Conservation (phyloP, 2,113 vertebrate species). For the Rhipidura dahli region DNA sequence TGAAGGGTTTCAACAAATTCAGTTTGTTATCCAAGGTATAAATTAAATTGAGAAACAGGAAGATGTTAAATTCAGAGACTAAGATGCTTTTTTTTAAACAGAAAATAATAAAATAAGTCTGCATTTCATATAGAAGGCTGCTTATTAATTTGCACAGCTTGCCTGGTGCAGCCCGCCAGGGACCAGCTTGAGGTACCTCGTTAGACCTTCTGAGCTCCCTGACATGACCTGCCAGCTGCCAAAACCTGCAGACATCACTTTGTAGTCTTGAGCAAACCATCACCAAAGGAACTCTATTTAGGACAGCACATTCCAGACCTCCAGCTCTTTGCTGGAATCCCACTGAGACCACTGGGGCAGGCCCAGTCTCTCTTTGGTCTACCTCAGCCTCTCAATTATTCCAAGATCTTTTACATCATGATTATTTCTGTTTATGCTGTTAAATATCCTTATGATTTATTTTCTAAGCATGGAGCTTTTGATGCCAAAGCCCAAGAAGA, state of each 20-base stretch:
- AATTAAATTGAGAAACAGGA: background rate
- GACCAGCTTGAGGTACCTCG: background rate
- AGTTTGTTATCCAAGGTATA: background rate
- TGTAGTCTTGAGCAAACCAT: background rate
- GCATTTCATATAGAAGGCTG: background rate
- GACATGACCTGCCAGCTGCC: background rate
- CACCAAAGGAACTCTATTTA: background rate
- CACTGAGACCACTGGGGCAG: background rate
- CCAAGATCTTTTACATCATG: background rate
- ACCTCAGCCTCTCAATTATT: background rate
- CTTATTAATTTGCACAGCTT: background rate
- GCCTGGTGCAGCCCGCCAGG: background rate
- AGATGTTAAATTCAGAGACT: background rate
- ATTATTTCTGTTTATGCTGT: background rate
- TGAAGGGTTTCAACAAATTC: background rate
- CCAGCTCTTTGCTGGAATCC: background rate
- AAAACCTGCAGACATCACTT: background rate
- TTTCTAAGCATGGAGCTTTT: background rate
- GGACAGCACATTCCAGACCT: background rate
- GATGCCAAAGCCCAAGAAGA: background rate
- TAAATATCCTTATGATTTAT: background rate
- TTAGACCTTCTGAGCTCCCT: background rate
- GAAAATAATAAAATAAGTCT: background rate
- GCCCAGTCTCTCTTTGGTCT: conserved; percentile 1
- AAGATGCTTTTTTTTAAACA: background rate